Base-by-base conservation (phyloP, 2,113 vertebrate genomes). In the Vanacampus margaritifer region DNA sequence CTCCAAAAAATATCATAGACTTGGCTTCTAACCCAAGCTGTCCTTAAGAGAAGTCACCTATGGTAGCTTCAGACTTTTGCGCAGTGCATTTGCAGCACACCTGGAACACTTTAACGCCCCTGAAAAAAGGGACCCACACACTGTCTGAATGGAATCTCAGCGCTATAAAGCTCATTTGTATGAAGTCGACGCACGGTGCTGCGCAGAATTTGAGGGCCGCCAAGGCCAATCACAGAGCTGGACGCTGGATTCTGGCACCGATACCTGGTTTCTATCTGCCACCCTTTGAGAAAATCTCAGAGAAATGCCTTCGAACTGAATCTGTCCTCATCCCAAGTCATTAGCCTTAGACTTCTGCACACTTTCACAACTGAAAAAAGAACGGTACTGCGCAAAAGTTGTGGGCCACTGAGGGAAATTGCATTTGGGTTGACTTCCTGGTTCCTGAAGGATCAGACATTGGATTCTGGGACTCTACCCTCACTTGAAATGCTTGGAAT, bases 111-210 rank as follows among this genome's bases (percentile, higher is more conserved):
- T 41, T 41, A 13, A 41, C 39, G 12, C 12, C 39, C 23, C 24
- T 28, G 6, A 13, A 84, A 76, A 79, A 80, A 61, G 79, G 82
- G 87, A 89, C 84, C 84, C 85, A 83, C 69, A 72, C 69, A 80
- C 85, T 86, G 81, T 77, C 69, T 26, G n/a, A 70, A 70, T 58
- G 28, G 62, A 75, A 67, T 74, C 37, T 76, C 57, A 73, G 78
- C 51, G 79, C 69, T 78, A 67, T 73, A 64, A 75, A 78, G 81
- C 83, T 86, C 67, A 80, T 89, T 83, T 85, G 69, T 82, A 81
- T 80, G 83, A 86, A 83, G n/a, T 78, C 51, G 77, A 80, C 32
- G 72, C 72, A 84, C 64, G 2, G 21, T 35, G 19, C 28, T 36
- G 56, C 16, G 16, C 28, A 32, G 11, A 58, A 58, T 28, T 35